Base-by-base conservation (phyloP, 1,140 invertebrate genomes). In the Drosophila lini region DNA sequence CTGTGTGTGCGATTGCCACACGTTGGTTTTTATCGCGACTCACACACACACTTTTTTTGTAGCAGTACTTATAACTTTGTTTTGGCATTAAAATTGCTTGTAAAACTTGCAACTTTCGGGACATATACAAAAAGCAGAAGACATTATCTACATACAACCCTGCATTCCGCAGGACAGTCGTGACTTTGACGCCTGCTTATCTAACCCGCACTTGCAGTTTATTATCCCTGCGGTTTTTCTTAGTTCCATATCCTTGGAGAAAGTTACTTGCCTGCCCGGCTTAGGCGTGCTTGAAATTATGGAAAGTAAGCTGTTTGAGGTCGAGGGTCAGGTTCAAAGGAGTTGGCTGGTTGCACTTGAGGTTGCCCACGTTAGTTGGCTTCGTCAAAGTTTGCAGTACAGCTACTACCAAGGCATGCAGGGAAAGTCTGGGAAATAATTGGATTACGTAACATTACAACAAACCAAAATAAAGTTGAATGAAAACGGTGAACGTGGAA, bases 31-130 rank as follows among this genome's bases (percentile, higher is more conserved):
- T 86, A 86, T 88, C 82, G 80, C 80, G 45, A 63, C 63, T 83
- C 75, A 88, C 73, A 61, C 79, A 58, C 78, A 16, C 40, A 16
- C 40, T 28, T 77, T 85, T 86, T 76, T 78, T n/a, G 58, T 68
- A 77, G 58, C 76, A 77, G 83, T 86, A 83, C 82, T 86, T 86
- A 86, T 83, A 86, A 86, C 83, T 86, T 86, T 88, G 79, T 64
- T 64, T 76, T 69, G 83, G 82, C 83, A 86, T 86, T 86, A 88
- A 86, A 86, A 88, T 83, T 88, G 82, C 83, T 86, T 88, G 82
- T 82, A 86, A 88, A 86, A 86, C 79, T 86, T 86, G 80, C 65
- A 79, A 82, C 69, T 88, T 86, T 22, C n/a, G 2, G 50, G 3
- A 22, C 59, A 28, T 56, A 67, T 75, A 70, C 68, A 81, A 77